Conservation (phyloP, 2,888 invertebrate genomes). For the Patella depressa region DNA sequence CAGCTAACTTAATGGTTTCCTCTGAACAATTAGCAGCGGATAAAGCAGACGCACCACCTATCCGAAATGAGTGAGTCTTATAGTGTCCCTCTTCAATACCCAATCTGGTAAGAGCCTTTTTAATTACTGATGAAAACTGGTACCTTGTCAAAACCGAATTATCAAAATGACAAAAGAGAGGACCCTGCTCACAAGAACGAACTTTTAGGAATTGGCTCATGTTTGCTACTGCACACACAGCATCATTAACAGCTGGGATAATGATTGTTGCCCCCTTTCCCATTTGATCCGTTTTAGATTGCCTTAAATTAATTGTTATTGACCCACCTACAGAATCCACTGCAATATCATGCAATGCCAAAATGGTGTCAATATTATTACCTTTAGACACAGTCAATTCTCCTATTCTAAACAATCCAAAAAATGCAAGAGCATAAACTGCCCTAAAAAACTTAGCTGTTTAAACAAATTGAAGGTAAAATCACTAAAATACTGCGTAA, state of each 20-base stretch:
- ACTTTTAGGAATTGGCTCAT: neutral
- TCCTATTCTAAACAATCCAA: neutral
- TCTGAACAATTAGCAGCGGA: neutral
- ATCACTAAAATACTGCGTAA: neutral
- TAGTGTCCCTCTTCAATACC: neutral
- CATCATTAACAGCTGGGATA: neutral
- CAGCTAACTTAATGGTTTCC: neutral
- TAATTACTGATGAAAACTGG: neutral
- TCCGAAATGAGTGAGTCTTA: neutral
- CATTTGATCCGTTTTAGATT: neutral
- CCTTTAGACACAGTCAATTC: neutral
- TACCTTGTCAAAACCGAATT: neutral
- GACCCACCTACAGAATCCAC: neutral
- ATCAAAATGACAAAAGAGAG: neutral
- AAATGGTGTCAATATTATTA: neutral
- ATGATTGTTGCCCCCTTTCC: neutral
- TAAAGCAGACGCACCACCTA: neutral
- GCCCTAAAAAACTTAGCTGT: neutral
- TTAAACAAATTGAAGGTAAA: neutral
- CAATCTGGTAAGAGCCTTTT: neutral
- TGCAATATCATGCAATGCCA: neutral
- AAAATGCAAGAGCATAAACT: neutral
- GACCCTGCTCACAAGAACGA: neutral
- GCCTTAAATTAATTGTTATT: neutral
- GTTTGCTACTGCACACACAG: neutral